Percentiles rank a stretch among this genome's conserved stretches.
phyloP scores from a whole-genome alignment of 2,113 vertebrate genomes.

The Leucosticte australis region DNA sequence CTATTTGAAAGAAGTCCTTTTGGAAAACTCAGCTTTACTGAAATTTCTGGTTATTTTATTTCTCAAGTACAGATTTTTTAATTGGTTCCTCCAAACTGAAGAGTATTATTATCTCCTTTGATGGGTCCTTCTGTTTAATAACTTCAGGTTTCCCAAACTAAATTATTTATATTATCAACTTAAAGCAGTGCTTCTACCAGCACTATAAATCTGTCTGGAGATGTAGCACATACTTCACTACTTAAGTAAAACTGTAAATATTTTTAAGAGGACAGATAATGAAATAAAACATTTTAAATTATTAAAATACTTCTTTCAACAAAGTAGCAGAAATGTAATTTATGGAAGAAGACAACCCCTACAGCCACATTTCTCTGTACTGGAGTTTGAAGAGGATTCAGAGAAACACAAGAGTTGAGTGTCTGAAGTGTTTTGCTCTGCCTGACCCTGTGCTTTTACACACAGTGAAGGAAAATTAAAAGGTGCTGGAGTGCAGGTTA shows the following conservation, averaged over 20 bases:
- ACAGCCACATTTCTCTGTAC: background rate
- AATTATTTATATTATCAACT: background rate
- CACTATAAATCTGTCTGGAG: background rate
- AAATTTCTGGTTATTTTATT: background rate
- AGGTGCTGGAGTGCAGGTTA: background rate
- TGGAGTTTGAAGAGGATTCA: background rate
- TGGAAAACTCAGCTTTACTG: background rate
- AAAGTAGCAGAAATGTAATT: background rate
- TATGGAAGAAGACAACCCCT: background rate
- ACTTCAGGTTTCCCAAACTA: background rate
- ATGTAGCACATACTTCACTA: background rate
- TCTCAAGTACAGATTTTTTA: background rate
- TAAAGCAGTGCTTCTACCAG: background rate
- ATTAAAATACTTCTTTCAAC: background rate
- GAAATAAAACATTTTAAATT: background rate
- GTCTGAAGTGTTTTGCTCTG: background rate
- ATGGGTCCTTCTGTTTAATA: background rate
- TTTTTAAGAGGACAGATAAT: background rate
- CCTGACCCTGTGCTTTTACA: background rate
- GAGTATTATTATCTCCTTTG: background rate
- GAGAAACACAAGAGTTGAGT: background rate
- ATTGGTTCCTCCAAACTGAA: background rate
- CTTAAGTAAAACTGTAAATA: background rate
- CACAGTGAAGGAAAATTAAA: background rate
- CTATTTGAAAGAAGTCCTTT: background rate